These are phyloP conservation scores for Zosterops hypoxanthus DNA, from an alignment of 2,113 vertebrate genomes.

Conservation along the genomic window DNA sequence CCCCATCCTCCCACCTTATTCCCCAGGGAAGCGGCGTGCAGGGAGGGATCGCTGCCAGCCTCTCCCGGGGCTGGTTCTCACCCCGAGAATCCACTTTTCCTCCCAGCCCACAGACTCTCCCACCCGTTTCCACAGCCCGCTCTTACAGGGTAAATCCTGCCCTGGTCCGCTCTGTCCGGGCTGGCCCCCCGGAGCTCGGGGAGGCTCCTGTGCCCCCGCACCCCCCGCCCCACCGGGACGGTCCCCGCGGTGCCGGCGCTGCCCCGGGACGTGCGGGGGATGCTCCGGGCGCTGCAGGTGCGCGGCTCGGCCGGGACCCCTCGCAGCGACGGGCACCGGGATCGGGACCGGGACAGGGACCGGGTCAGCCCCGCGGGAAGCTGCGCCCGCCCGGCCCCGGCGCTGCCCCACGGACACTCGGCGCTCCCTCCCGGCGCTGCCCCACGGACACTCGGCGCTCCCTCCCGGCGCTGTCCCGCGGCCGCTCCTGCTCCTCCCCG, in stretches of 20 bases:
- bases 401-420: too few species aligned
- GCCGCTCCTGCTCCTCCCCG: too few species aligned
- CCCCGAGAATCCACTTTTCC: neutral
- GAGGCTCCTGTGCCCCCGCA: neutral
- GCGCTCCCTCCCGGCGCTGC: too few species aligned
- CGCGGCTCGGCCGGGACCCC: neutral
- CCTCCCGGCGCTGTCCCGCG: too few species aligned
- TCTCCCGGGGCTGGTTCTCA: fast-evolving
- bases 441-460: too few species aligned
- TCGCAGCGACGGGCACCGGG: too few species aligned
- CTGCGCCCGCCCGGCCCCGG: neutral
- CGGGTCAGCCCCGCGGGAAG: too few species aligned
- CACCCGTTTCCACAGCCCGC: neutral
- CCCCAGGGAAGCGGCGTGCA: neutral
- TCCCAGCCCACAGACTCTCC: neutral
- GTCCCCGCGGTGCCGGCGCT: neutral
- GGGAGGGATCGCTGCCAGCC: neutral
- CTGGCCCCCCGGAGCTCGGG: neutral
- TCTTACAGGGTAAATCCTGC: neutral
- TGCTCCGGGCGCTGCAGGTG: neutral
- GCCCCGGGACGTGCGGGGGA: neutral
- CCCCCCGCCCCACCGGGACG: neutral
- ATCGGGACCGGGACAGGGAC: too few species aligned
- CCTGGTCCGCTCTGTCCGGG: neutral
- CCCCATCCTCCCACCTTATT: neutral